Percentiles rank a stretch among this genome's conserved stretches.
Evolutionary conservation across 2,113 vertebrate species (phyloP).

Genomic region (Procavia capensis): DNA sequence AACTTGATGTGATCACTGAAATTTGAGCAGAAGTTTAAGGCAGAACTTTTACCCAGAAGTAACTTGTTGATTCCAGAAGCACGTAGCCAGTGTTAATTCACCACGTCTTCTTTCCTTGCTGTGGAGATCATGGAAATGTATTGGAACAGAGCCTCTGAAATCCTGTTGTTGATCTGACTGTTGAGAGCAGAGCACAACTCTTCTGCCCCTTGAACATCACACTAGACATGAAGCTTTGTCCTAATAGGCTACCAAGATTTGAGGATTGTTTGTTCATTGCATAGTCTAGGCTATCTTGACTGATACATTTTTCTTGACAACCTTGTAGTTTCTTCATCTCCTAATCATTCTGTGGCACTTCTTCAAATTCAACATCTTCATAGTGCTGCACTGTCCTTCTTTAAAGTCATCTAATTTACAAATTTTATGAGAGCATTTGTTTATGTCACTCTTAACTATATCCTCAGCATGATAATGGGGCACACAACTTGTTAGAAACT

Average conservation of each 20-base stretch:
- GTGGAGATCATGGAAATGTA: background rate
- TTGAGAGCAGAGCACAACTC: background rate
- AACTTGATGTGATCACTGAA: background rate
- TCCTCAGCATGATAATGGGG: background rate
- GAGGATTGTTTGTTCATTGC: background rate
- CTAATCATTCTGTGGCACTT: background rate
- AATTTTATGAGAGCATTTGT: background rate
- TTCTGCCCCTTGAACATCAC: background rate
- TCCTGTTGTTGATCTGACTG: background rate
- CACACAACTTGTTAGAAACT: background rate
- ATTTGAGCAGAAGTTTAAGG: background rate
- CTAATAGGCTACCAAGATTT: background rate
- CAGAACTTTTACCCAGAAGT: background rate
- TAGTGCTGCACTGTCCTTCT: background rate
- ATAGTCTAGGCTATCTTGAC: background rate
- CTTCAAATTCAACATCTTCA: background rate
- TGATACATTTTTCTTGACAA: background rate
- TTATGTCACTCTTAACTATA: background rate
- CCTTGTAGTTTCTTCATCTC: background rate
- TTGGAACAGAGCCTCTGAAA: background rate
- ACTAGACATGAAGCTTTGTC: background rate
- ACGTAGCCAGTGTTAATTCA: background rate
- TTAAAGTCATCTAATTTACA: background rate
- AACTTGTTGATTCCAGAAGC: background rate
- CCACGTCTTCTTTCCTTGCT: background rate